A percentile compares a stretch with the other conserved stretches of the same genome.
Conservation (phyloP, 1,140 invertebrate genomes). For the Aphelenchoides fujianensis region DNA sequence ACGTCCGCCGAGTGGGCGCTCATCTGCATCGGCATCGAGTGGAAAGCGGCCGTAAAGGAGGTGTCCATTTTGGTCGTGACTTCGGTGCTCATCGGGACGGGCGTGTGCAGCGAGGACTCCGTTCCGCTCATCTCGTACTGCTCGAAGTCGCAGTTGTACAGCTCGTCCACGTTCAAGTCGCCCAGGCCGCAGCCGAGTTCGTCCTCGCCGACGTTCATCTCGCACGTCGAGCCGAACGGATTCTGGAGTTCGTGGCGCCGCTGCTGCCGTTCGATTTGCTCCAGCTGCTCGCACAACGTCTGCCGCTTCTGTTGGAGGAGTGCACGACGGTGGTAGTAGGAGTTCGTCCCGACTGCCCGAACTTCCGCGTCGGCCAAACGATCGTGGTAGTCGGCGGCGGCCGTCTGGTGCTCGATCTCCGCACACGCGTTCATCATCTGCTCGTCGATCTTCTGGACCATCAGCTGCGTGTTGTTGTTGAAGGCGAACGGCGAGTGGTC, state of each 20-base stretch:
- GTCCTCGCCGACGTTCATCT: background rate
- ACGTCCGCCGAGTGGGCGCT: background rate
- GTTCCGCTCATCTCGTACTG: conserved; percentile 7
- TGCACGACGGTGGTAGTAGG: background rate
- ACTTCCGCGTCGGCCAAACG: background rate
- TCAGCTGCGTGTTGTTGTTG: background rate
- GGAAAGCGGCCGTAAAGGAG: background rate
- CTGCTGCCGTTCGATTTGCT: conserved; percentile 18
- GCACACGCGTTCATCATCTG: no score
- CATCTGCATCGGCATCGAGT: background rate
- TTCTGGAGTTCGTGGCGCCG: conserved; percentile 4
- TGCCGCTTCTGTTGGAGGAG: conserved; percentile 10
- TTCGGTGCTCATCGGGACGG: background rate
- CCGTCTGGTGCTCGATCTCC: no score
- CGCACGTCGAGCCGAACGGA: background rate
- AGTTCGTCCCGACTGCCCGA: background rate
- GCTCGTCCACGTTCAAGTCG: conserved; percentile 13
- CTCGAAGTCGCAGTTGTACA: conserved; percentile 8
- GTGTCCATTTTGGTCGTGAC: background rate
- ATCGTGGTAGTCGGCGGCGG: background rate
- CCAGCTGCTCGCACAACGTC: conserved; percentile 11
- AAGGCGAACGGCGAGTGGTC: background rate
- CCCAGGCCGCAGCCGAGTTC: background rate
- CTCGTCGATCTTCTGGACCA: no score
- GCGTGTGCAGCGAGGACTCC: background rate